phyloP scores from a whole-genome alignment of 1,140 invertebrate species.

The Drosophila prosaltans region DNA sequence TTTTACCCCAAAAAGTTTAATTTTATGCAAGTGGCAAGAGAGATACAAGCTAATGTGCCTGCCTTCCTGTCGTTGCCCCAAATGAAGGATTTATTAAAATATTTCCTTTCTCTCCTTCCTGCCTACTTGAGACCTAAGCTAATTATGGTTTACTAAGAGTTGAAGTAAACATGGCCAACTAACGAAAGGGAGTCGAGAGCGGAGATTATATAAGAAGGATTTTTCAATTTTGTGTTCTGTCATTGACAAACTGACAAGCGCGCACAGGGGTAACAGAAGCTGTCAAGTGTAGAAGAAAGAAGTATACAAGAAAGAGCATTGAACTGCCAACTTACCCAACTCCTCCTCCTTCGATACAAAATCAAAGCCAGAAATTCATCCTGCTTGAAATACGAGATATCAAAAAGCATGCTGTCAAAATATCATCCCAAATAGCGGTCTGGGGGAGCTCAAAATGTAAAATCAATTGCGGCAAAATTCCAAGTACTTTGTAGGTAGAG shows the following conservation, averaged over 20 bases:
- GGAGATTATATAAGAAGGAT: constrained; percentile 19
- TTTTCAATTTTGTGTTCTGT: constrained; percentile 56
- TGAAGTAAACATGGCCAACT: constrained; percentile 16
- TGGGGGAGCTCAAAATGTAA: constrained; percentile 43
- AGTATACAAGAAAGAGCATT: constrained; percentile 52
- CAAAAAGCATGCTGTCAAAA: constrained; percentile 75
- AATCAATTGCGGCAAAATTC: constrained; percentile 61
- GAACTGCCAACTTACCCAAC: constrained; percentile 59
- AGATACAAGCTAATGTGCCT: not conserved
- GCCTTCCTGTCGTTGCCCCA: too few species aligned
- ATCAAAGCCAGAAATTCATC: constrained; percentile 28
- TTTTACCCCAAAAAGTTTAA: constrained; percentile 47
- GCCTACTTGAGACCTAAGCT: constrained; percentile 35
- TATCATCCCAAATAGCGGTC: constrained; percentile 39
- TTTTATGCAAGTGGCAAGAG: constrained; percentile 58
- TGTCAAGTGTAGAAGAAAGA: constrained; percentile 37
- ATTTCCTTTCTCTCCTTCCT: constrained; percentile 5
- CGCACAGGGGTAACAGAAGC: constrained; percentile 28
- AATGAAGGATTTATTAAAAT: constrained; percentile 40
- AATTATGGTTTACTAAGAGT: constrained; percentile 47
- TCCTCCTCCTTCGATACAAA: constrained; percentile 44
- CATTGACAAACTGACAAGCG: constrained; percentile 60
- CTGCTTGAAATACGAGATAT: constrained; percentile 70
- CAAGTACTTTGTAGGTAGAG: constrained; percentile 40
- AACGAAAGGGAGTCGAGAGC: constrained; percentile 10